phyloP scores from a whole-genome alignment of 1,140 invertebrate species.

The Acromyrmex heyeri region DNA sequence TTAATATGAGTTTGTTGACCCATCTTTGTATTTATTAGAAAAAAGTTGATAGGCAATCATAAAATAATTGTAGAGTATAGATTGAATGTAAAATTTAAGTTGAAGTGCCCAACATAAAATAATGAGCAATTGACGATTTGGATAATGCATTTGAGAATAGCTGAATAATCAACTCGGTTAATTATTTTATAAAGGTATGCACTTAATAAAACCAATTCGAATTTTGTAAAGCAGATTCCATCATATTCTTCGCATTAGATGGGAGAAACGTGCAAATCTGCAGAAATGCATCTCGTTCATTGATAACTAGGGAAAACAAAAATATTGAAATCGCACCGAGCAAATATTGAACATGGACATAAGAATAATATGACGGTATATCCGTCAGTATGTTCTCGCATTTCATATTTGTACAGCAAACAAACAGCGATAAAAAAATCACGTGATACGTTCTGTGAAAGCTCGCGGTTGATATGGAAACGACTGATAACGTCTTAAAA shows the following conservation, averaged over 20 bases:
- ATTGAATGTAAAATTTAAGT: constrained; percentile 9
- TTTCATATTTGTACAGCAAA: constrained; percentile 56
- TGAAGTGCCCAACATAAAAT: not conserved
- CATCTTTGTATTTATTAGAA: not conserved
- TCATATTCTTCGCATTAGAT: constrained; percentile 11
- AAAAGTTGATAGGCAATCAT: not conserved
- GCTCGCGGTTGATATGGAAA: constrained; percentile 39
- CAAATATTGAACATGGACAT: constrained; percentile 57
- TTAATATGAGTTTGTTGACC: not conserved
- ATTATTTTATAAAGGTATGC: not conserved
- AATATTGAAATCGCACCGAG: constrained; percentile 56
- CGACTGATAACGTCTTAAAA: constrained; percentile 1
- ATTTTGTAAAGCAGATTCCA: not conserved
- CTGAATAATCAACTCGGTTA: not conserved
- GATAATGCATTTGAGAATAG: not conserved
- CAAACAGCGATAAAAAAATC: constrained; percentile 41
- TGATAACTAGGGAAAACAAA: constrained; percentile 60
- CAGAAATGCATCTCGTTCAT: constrained; percentile 41
- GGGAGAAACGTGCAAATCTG: constrained; percentile 23
- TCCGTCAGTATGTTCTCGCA: constrained; percentile 47
- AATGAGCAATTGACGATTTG: not conserved
- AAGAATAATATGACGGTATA: constrained; percentile 61
- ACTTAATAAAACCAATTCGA: not conserved
- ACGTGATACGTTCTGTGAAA: constrained; percentile 35
- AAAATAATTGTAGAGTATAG: not conserved